Conservation (phyloP, 2,888 invertebrate genomes). For the Drosophila villosipedis region DNA sequence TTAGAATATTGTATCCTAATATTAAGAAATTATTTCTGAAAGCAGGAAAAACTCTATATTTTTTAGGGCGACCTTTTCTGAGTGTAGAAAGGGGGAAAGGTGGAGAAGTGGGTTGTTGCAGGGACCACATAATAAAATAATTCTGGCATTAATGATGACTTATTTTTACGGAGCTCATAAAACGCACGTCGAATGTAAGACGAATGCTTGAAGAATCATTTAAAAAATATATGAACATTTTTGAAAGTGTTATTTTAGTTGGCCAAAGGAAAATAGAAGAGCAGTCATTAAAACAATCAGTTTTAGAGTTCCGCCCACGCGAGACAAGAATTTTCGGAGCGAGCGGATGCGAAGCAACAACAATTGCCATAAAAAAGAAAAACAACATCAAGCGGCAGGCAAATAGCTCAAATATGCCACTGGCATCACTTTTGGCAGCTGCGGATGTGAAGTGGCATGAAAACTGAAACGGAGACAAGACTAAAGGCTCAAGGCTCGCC, state of each 20-base stretch:
- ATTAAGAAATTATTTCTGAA: neutral
- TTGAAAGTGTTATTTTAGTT: slow-evolving; percentile 72
- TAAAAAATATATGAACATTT: slow-evolving; percentile 36
- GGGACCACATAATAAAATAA: slow-evolving; percentile 23
- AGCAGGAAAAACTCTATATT: neutral
- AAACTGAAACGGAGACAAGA: slow-evolving; percentile 28
- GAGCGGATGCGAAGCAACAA: slow-evolving; percentile 42
- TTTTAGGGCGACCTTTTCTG: accelerated
- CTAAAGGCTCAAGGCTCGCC: slow-evolving; percentile 30
- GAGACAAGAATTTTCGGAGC: slow-evolving; percentile 26
- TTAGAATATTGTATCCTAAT: neutral
- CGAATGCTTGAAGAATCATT: slow-evolving; percentile 64
- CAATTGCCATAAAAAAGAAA: slow-evolving; percentile 58
- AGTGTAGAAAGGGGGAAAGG: neutral
- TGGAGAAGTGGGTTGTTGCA: neutral
- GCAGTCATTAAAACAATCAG: slow-evolving; percentile 52
- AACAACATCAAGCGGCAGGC: slow-evolving; percentile 29
- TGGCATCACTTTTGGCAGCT: slow-evolving; percentile 37
- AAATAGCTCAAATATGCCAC: slow-evolving; percentile 27
- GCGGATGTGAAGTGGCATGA: slow-evolving; percentile 58
- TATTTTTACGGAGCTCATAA: slow-evolving; percentile 63
- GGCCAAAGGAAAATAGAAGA: slow-evolving; percentile 53
- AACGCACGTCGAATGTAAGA: slow-evolving; percentile 40
- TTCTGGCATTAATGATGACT: slow-evolving; percentile 38
- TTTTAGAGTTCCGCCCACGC: slow-evolving; percentile 71